A percentile compares a stretch with the other conserved stretches of the same genome.
Evolutionary conservation across 2,113 vertebrate species (phyloP).

Genomic region (Carassius carassius): DNA sequence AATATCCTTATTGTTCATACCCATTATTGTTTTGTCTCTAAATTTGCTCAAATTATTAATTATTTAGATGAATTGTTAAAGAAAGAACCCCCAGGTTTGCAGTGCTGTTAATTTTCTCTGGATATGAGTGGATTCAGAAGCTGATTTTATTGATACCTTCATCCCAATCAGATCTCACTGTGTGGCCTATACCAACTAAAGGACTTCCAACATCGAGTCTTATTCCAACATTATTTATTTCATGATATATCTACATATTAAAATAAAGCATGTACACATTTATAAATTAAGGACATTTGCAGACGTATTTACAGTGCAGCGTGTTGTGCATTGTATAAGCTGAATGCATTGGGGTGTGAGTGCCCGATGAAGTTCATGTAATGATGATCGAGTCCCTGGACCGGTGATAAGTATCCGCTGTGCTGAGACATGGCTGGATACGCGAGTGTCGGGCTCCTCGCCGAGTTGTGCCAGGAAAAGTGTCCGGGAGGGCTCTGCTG

Average conservation of each 20-base stretch:
- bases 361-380: conserved; percentile 92
- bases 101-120: not conserved
- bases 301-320: conserved; percentile 78
- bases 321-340: conserved; percentile 86
- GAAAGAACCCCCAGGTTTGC: not conserved
- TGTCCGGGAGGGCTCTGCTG: conserved; percentile 79
- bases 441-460: conserved; percentile 79
- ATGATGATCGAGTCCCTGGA: conserved; percentile 89
- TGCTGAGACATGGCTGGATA: conserved; percentile 85
- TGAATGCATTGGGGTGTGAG: conserved; percentile 84
- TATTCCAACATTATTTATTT: conserved; percentile 64
- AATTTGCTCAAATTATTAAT: not conserved
- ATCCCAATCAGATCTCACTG: not conserved
- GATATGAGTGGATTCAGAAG: not conserved
- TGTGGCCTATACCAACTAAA: not conserved
- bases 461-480: conserved; percentile 84
- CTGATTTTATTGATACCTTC: not conserved
- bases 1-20: not conserved
- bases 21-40: not conserved
- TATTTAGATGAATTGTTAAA: not conserved
- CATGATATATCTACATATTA: conserved; percentile 54
- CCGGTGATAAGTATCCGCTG: conserved; percentile 83
- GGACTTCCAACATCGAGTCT: not conserved
- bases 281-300: conserved; percentile 71
- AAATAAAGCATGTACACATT: conserved; percentile 46